These are phyloP conservation scores for Tragelaphus buxtoni DNA, from an alignment of 2,113 vertebrate genomes.

Conservation along the genomic window DNA sequence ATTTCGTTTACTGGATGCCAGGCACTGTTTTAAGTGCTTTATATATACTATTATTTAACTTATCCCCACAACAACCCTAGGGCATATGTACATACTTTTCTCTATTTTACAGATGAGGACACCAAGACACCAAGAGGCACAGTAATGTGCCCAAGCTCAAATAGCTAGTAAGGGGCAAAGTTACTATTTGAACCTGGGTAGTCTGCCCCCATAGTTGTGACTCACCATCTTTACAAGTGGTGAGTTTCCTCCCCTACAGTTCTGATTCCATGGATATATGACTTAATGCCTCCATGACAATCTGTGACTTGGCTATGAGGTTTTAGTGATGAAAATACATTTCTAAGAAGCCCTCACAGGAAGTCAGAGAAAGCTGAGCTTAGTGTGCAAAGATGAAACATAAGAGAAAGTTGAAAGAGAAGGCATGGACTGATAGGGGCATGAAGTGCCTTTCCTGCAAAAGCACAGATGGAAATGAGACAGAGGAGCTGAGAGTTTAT, in stretches of 20 bases:
- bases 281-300: background rate
- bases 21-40: background rate
- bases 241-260: background rate
- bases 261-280: background rate
- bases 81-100: background rate
- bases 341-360: background rate
- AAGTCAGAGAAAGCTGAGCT: background rate
- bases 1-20: background rate
- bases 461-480: conserved; percentile 26
- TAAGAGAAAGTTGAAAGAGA: background rate
- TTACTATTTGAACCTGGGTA: background rate
- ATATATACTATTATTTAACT: background rate
- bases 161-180: background rate
- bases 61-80: background rate
- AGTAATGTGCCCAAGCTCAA: background rate
- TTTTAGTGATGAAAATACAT: background rate
- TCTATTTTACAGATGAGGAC: background rate
- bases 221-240: background rate
- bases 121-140: background rate
- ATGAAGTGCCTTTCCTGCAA: background rate
- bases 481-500: conserved; percentile 28
- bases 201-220: background rate
- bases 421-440: background rate
- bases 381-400: background rate
- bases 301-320: background rate